phyloP scores from a whole-genome alignment of 2,888 invertebrate species.

The Pediacus dermestoides region DNA sequence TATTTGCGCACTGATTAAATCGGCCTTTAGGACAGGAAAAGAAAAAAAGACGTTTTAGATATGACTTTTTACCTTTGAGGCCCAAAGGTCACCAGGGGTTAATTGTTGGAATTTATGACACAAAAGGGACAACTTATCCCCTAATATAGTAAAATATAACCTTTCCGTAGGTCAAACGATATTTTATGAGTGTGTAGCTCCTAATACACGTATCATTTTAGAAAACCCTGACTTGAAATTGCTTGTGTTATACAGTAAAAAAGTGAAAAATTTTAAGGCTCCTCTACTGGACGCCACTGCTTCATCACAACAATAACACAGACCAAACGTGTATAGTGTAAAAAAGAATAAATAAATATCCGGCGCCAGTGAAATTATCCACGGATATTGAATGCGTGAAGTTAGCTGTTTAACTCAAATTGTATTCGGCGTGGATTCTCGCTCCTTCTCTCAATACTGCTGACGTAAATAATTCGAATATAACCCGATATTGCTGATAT shows the following conservation, averaged over 20 bases:
- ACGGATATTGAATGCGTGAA: background rate
- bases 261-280: no score
- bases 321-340: no score
- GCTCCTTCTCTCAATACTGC: slow-evolving; percentile 37
- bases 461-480: slow-evolving; percentile 43
- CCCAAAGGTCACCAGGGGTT: slow-evolving; percentile 47
- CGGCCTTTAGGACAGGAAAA: slow-evolving; percentile 24
- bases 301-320: no score
- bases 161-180: slow-evolving; percentile 45
- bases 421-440: slow-evolving; percentile 14
- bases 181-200: slow-evolving; percentile 29
- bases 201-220: no score
- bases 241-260: no score
- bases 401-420: slow-evolving; percentile 1
- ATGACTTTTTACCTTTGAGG: slow-evolving; percentile 45
- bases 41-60: slow-evolving; percentile 36
- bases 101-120: slow-evolving; percentile 48
- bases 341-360: no score
- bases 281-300: no score
- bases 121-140: slow-evolving; percentile 48
- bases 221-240: no score
- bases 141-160: slow-evolving; percentile 47
- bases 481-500: slow-evolving; percentile 39
- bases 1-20: slow-evolving; percentile 32
- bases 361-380: slow-evolving; percentile 1